Evolutionary conservation across 2,888 invertebrate species (phyloP).

Genomic region (Leucoma salicis): DNA sequence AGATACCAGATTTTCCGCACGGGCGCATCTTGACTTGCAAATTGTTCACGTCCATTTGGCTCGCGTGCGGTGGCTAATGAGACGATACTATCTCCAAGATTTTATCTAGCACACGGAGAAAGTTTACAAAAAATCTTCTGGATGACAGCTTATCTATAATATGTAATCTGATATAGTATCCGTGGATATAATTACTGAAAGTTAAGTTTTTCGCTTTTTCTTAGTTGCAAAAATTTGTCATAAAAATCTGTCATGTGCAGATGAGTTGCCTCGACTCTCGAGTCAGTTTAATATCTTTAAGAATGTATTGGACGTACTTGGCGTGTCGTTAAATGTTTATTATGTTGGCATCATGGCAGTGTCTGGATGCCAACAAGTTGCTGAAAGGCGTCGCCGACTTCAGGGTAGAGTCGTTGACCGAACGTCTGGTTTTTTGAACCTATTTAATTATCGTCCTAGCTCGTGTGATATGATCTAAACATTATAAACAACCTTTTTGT

Average conservation of each 20-base stretch:
- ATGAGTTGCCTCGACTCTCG: slow-evolving; percentile 2
- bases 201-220: slow-evolving; percentile 1
- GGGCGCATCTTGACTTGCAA: slow-evolving; percentile 11
- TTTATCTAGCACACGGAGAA: slow-evolving; percentile 22
- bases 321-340: slow-evolving; percentile 16
- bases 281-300: slow-evolving; percentile 16
- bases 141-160: slow-evolving; percentile 7
- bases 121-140: slow-evolving; percentile 20
- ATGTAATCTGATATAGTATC: slow-evolving; percentile 15
- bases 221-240: neutral
- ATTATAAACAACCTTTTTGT: neutral
- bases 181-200: slow-evolving; percentile 8
- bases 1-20: slow-evolving; percentile 30
- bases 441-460: slow-evolving; percentile 1
- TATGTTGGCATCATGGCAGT: slow-evolving; percentile 8
- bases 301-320: slow-evolving; percentile 16
- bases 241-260: slow-evolving; percentile 7
- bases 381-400: neutral
- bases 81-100: slow-evolving; percentile 7
- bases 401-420: slow-evolving; percentile 9
- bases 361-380: slow-evolving; percentile 8
- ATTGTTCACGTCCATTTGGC: neutral
- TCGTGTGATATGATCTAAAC: neutral
- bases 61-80: slow-evolving; percentile 16
- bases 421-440: slow-evolving; percentile 6